phyloP scores from a whole-genome alignment of 2,113 vertebrate genomes.

The Rhinogobius similis region DNA sequence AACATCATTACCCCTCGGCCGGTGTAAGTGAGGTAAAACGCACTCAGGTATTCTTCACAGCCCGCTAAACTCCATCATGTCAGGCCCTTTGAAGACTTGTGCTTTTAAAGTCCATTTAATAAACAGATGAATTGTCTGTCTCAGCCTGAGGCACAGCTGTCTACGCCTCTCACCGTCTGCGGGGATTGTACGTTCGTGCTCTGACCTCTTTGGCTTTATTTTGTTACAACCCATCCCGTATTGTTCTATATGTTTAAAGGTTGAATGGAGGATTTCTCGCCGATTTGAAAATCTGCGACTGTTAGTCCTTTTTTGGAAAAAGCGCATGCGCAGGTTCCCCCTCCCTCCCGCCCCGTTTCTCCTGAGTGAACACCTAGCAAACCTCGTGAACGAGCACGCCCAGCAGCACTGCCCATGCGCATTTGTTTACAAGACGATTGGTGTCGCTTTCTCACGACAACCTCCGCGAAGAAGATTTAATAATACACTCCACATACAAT shows the following conservation, averaged over 20 bases:
- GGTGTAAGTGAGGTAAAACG: slow-evolving; percentile 4
- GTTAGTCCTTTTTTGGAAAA: too few relatives aligned
- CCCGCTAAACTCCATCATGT: slow-evolving; percentile 23
- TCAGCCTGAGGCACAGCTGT: slow-evolving; percentile 61
- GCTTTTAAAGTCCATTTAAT: slow-evolving; percentile 73
- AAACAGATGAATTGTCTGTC: slow-evolving; percentile 60
- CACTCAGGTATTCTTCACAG: slow-evolving; percentile 6
- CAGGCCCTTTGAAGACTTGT: slow-evolving; percentile 40
- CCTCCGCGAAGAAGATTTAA: too few relatives aligned
- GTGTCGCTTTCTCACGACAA: too few relatives aligned
- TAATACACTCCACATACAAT: too few relatives aligned
- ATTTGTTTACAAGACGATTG: too few relatives aligned
- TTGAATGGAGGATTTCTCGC: too few relatives aligned
- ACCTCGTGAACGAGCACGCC: too few relatives aligned
- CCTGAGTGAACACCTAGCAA: too few relatives aligned
- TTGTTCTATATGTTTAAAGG: not conserved
- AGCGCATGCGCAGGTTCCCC: too few relatives aligned
- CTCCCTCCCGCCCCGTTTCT: too few relatives aligned
- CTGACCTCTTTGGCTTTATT: slow-evolving; percentile 28
- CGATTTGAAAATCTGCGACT: too few relatives aligned
- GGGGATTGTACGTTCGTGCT: slow-evolving; percentile 22
- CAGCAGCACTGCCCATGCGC: too few relatives aligned
- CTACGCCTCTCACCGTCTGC: slow-evolving; percentile 35
- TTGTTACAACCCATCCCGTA: not conserved
- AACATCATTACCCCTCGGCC: not conserved